A percentile compares a stretch with the other conserved stretches of the same genome.
phyloP scores from a whole-genome alignment of 2,888 invertebrate species.

The Synergus umbraculus region DNA sequence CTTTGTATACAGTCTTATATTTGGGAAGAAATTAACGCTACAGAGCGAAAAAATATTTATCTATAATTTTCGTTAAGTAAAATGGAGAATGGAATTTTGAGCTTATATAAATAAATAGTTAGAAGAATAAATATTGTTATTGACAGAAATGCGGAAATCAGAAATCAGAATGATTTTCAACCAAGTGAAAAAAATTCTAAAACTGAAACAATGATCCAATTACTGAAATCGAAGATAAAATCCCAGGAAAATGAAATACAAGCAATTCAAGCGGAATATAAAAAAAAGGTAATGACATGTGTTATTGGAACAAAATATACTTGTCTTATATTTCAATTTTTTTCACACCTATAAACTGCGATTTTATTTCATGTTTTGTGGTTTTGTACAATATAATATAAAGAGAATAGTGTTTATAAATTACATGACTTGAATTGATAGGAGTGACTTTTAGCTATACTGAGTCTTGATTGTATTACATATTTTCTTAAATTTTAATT shows the following conservation, averaged over 20 bases:
- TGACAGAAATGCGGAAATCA: conserved; percentile 44
- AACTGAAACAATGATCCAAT: conserved; percentile 64
- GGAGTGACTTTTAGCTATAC: too few relatives aligned
- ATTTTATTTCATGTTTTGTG: too few relatives aligned
- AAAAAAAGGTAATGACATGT: conserved; percentile 65
- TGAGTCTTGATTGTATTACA: not conserved
- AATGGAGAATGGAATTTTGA: too few relatives aligned
- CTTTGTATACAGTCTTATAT: too few relatives aligned
- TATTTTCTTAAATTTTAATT: conserved; percentile 3
- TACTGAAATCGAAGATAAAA: conserved; percentile 71
- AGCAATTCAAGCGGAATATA: conserved; percentile 67
- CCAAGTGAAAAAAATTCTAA: conserved; percentile 52
- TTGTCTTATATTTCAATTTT: conserved; percentile 5
- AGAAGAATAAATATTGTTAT: not conserved
- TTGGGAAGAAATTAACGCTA: too few relatives aligned
- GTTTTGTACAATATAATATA: too few relatives aligned
- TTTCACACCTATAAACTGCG: too few relatives aligned
- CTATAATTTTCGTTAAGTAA: too few relatives aligned
- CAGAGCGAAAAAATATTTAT: too few relatives aligned
- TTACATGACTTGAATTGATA: too few relatives aligned
- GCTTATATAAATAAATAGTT: not conserved
- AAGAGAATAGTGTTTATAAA: too few relatives aligned
- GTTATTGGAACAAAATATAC: conserved; percentile 11
- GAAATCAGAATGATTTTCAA: conserved; percentile 43
- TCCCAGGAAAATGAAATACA: conserved; percentile 69